Conservation (phyloP, 2,888 invertebrate genomes). For the Tipula confusa region DNA sequence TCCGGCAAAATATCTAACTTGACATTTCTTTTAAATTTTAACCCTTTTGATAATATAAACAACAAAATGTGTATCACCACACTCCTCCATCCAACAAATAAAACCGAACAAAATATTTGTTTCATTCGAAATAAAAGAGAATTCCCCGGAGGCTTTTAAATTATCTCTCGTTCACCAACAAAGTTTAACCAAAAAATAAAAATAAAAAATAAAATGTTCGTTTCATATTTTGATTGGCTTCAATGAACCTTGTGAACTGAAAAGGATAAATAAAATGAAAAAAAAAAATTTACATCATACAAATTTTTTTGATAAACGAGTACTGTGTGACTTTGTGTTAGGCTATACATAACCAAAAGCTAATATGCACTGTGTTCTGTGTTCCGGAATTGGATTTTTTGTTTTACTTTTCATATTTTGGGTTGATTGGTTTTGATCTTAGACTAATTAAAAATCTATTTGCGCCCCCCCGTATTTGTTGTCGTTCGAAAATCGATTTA, state of each 20-base stretch:
- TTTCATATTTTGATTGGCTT: conserved; percentile 1
- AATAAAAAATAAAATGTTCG: too few species aligned
- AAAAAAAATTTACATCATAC: neutral
- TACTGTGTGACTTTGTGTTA: neutral
- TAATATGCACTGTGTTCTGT: neutral
- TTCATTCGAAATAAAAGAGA: neutral
- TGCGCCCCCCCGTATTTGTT: neutral
- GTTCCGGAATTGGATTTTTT: neutral
- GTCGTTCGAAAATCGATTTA: too few species aligned
- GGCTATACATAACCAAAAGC: neutral
- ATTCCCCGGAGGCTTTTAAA: neutral
- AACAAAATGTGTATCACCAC: neutral
- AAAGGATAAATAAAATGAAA: neutral
- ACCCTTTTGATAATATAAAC: neutral
- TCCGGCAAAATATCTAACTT: neutral
- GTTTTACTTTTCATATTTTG: neutral
- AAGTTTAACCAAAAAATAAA: neutral
- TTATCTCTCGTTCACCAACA: neutral
- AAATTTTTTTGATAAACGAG: neutral
- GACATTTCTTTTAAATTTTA: neutral
- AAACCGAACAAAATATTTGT: neutral
- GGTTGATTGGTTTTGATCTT: neutral
- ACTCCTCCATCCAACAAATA: neutral
- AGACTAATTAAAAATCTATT: neutral
- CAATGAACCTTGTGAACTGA: neutral